Percentiles rank a stretch among this genome's conserved stretches.
Conservation (phyloP, 2,888 invertebrate genomes). For the Ormyrus labotus region DNA sequence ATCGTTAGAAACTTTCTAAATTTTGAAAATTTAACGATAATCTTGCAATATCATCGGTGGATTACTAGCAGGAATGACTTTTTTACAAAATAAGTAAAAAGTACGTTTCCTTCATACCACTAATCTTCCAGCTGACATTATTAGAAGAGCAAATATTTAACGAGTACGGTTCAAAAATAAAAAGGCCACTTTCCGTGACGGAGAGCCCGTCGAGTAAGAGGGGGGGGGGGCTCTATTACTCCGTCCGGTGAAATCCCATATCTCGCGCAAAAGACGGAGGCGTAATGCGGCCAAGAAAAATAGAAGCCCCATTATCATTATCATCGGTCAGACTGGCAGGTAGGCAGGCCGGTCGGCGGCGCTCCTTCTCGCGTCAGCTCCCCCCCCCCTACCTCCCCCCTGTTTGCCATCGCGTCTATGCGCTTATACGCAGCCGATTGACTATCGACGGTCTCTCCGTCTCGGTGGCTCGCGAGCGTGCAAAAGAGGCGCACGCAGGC, state of each 20-base stretch:
- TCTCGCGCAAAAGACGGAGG: not conserved
- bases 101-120: too few relatives aligned
- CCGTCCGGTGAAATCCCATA: not conserved
- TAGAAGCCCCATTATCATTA: constrained; percentile 21
- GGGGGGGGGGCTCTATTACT: too few relatives aligned
- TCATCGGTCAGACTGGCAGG: constrained; percentile 2
- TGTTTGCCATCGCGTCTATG: not conserved
- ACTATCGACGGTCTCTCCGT: constrained; percentile 8
- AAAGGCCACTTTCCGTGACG: not conserved
- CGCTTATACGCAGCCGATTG: not conserved
- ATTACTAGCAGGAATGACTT: too few relatives aligned
- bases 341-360: not conserved
- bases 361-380: not conserved
- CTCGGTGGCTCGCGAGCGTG: not conserved
- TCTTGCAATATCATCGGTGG: too few relatives aligned
- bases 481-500: not conserved
- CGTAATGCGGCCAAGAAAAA: not conserved
- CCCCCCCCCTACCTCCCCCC: not conserved
- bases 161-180: not conserved
- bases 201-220: not conserved
- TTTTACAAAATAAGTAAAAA: too few relatives aligned
- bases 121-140: too few relatives aligned
- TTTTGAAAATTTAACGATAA: too few relatives aligned
- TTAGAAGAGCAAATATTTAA: too few relatives aligned
- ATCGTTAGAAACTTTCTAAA: too few relatives aligned